Evolutionary conservation across 2,797 vertebrate species (phyloP), one percentile per base, ranked within the genome.

Genomic region (Acrossocheilus fasciatus): DNA sequence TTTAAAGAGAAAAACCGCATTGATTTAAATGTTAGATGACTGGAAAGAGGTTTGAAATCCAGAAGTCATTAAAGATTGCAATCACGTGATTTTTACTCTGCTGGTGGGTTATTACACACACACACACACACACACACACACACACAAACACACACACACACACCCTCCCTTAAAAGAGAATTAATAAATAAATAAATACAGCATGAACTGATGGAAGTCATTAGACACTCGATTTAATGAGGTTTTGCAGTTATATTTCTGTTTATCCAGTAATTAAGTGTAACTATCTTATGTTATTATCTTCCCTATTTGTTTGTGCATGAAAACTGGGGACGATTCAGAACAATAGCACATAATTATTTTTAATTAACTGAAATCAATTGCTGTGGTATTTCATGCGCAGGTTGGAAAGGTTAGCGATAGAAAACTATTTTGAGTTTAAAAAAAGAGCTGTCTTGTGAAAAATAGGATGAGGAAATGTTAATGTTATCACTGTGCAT

Each of bases 1-100:
- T 76, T 89, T 91, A 91, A 90, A 89, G 76, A 88, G 85, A 64
- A 54, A 84, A 89, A 83, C 77, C 52, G 69, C 54, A 88, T 39
- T 77, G 81, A 87, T 88, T 83, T 87, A 77, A 90, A 91, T 90
- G 88, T 86, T 89, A 79, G 54, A 72, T 45, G 69, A 69, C 74
- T 78, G 54, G 52, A 45, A 85, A 34, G 36, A 69, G 62, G 34
- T 43, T 69, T 78, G 11, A 57, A 69, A 70, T 66, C 15, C 59
- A 26, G n/a, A 75, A 73, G 64, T 74, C 69, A 59, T 89, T 66
- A 87, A 75, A 66, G 80, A 70, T 79, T 79, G 62, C 64, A 70
- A 70, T 70, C 74, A 69, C 20, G 50, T 66, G 10, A 6, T 9
- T 34, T 47, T 59, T 70, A 50, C 47, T 62, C 39, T 83, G 39